Base-by-base conservation (phyloP, 2,113 vertebrate genomes). In the Erythrocebus patas region DNA sequence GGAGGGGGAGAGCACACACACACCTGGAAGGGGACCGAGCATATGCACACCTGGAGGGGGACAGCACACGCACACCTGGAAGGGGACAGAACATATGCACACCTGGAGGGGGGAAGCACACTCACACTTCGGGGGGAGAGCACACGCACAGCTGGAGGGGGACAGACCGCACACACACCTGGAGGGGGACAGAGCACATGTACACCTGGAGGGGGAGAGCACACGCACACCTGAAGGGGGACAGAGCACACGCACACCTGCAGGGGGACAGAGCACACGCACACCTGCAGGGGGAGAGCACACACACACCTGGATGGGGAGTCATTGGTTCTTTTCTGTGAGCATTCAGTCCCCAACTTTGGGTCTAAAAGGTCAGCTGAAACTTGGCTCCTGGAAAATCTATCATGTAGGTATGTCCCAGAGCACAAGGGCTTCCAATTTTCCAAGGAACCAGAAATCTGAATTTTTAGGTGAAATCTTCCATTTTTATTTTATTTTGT, bases 291-390 rank as follows among this genome's bases (percentile, higher is more conserved):
- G 3, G 57, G 3, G 8, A 27, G 59, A 0, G 59, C 23, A 0
- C 59, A 61, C 0, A 35, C 22, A n/a, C 64, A 30, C 32, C 48
- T 22, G 40, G 27, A 1, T 12, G 8, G 12, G 93, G 2, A 6
- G 32, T 16, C 66, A 5, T 5, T 1, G 10, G 72, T 52, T 87
- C 48, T 30, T 1, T 0, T 0, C 8, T 23, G 0, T 2, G n/a
- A 48, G 4, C n/a, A 17, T 27, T 72, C 50, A 17, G 4, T 1
- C 27, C 48, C 76, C 75, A 3, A 8, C 16, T 20, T 4, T 52
- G 20, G n/a, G 25, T 61, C 57, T 35, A 23, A 2, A 30, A 18
- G 52, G 35, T 38, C 32, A 40, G 91, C 72, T 57, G 64, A 82
- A 5, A 50, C 32, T 30, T 22, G 38, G 75, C 43, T 85, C n/a